phyloP scores from a whole-genome alignment of 1,140 invertebrate species.

The Pemphigus obesinymphae region DNA sequence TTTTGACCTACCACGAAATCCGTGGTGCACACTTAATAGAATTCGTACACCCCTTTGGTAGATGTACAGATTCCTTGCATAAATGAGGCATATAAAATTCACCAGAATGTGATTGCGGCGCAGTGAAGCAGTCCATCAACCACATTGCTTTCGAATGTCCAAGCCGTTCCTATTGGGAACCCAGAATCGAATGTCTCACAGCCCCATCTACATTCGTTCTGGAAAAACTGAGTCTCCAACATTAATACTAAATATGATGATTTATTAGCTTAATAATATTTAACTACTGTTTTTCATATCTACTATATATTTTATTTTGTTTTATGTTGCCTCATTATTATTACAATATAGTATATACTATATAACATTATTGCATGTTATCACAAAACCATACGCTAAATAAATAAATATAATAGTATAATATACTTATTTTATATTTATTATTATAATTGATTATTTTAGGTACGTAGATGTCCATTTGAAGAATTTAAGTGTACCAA shows the following conservation, averaged over 20 bases:
- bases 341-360: too few species aligned
- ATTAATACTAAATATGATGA: neutral
- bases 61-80: neutral
- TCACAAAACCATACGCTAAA: too few species aligned
- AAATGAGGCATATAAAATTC: neutral
- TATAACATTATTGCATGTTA: too few species aligned
- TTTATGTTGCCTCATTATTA: too few species aligned
- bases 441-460: too few species aligned
- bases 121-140: neutral
- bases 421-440: too few species aligned
- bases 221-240: neutral
- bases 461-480: too few species aligned
- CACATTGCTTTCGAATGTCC: neutral
- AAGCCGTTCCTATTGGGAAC: neutral
- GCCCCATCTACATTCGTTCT: neutral
- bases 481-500: too few species aligned
- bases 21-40: too few species aligned
- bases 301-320: neutral
- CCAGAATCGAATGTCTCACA: slow-evolving; percentile 19
- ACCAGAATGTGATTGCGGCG: neutral
- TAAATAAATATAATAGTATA: too few species aligned
- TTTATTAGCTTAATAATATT: neutral
- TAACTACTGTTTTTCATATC: neutral
- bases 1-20: too few species aligned
- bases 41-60: too few species aligned